These are phyloP conservation scores for Gorsachius magnificus DNA, from an alignment of 2,797 vertebrate genomes.

Conservation along the genomic window DNA sequence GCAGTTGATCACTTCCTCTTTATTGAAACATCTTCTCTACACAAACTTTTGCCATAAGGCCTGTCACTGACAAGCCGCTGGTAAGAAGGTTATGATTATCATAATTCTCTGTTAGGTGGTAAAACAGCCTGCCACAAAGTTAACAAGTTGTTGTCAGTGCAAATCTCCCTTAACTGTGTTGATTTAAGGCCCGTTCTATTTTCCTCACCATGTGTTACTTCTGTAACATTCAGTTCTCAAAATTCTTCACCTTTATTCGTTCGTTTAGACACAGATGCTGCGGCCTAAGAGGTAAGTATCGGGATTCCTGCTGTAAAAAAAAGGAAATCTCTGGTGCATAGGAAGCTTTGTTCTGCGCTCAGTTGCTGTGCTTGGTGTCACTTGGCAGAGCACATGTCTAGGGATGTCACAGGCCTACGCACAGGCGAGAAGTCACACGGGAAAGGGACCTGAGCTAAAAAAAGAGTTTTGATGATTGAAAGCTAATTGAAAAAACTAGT, in stretches of 20 bases:
- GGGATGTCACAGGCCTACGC: not conserved
- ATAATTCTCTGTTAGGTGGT: not conserved
- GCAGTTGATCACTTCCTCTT: not conserved
- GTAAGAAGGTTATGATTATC: not conserved
- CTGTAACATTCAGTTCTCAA: not conserved
- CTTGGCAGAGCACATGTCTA: accelerated
- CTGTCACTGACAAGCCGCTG: not conserved
- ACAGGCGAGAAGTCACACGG: not conserved
- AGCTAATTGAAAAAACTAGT: not conserved
- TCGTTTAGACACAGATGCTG: not conserved
- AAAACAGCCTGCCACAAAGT: not conserved
- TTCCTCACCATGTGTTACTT: not conserved
- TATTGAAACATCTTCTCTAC: not conserved
- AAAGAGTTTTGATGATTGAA: not conserved
- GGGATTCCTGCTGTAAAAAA: not conserved
- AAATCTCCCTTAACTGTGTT: not conserved
- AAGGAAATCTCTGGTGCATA: not conserved
- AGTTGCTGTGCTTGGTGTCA: not conserved
- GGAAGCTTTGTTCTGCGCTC: not conserved
- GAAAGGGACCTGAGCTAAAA: not conserved
- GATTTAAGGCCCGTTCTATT: not conserved
- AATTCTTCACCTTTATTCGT: not conserved
- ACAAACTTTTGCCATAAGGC: not conserved
- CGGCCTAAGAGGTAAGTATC: not conserved
- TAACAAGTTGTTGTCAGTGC: not conserved